Evolutionary conservation across 1,140 invertebrate species (phyloP).

Genomic region (Zaprionus davidi): DNA sequence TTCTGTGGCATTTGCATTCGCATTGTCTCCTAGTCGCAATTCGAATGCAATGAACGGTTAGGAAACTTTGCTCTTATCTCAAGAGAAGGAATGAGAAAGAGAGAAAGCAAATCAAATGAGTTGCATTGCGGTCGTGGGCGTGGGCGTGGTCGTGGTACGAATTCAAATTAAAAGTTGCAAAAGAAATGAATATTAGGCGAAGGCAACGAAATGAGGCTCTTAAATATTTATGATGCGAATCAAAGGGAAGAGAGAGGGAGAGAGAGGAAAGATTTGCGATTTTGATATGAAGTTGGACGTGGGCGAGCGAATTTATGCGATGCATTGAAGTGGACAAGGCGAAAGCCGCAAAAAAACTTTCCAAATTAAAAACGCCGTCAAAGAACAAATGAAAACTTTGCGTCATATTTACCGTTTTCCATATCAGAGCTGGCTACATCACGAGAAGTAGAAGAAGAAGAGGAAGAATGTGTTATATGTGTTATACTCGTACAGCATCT

Average conservation of each 20-base stretch:
- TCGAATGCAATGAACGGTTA: conserved; percentile 76
- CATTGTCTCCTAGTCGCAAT: conserved; percentile 48
- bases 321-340: conserved; percentile 34
- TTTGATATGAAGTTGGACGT: conserved; percentile 75
- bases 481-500: background rate
- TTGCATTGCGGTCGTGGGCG: conserved; percentile 31
- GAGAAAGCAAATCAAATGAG: conserved; percentile 71
- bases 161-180: conserved; percentile 81
- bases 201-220: conserved; percentile 66
- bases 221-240: conserved; percentile 81
- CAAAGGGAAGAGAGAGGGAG: conserved; percentile 42
- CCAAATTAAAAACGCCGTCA: conserved; percentile 68
- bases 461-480: conserved; percentile 14
- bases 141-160: conserved; percentile 6
- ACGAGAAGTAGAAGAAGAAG: background rate
- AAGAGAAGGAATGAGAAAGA: background rate
- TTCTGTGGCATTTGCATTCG: conserved; percentile 61
- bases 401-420: conserved; percentile 72
- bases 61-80: conserved; percentile 73
- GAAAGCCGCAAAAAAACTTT: conserved; percentile 51
- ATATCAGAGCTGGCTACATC: conserved; percentile 72
- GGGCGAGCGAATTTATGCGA: conserved; percentile 68
- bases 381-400: conserved; percentile 46
- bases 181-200: conserved; percentile 73
- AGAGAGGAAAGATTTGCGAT: conserved; percentile 63